Conservation (phyloP, 2,113 vertebrate genomes). For the Menura novaehollandiae region DNA sequence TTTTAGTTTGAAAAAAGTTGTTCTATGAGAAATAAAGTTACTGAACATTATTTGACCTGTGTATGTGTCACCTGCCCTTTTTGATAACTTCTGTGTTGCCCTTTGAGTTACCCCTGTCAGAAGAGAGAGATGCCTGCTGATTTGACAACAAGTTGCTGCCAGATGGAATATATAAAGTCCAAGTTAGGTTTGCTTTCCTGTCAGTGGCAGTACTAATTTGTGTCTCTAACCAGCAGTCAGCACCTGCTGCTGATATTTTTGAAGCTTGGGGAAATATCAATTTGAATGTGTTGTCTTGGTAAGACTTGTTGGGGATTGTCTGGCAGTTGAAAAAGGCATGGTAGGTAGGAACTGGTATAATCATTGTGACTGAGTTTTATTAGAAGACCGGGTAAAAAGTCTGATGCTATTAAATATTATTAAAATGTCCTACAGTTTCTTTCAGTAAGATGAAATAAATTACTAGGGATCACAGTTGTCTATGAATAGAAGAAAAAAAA, state of each 20-base stretch:
- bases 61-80: neutral
- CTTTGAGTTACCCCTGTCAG: neutral
- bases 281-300: neutral
- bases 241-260: neutral
- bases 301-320: neutral
- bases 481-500: neutral
- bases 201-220: neutral
- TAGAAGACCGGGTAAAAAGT: neutral
- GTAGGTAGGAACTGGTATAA: neutral
- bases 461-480: neutral
- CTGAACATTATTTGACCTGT: neutral
- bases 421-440: neutral
- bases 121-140: neutral
- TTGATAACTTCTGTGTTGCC: neutral
- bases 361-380: neutral
- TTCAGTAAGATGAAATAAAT: neutral
- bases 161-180: neutral
- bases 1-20: neutral
- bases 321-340: neutral
- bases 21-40: neutral
- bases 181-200: neutral
- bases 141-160: neutral
- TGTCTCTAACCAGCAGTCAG: neutral
- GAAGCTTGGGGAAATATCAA: neutral
- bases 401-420: neutral